These are phyloP conservation scores for Pterocles burchelli DNA, from an alignment of 2,113 vertebrate species.

Conservation along the genomic window DNA sequence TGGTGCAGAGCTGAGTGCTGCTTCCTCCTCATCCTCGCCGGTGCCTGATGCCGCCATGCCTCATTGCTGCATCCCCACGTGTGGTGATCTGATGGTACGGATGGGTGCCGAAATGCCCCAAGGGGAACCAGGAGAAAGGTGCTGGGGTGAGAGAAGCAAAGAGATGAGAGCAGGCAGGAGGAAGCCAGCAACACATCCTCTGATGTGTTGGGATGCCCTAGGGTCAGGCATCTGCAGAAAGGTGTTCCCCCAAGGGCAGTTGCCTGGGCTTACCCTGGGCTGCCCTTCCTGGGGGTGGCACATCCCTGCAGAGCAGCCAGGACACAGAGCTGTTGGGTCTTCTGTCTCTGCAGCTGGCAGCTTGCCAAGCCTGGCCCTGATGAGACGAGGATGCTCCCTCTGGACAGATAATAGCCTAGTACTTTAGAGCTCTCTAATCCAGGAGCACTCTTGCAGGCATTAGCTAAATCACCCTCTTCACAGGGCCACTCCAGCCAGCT, in stretches of 20 bases:
- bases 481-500: not conserved
- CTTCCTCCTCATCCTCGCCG: not conserved
- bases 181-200: not conserved
- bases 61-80: fast-evolving
- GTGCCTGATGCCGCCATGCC: not conserved
- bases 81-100: fast-evolving
- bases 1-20: too few relatives aligned
- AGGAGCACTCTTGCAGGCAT: slow-evolving; percentile 21
- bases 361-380: not conserved
- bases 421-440: slow-evolving; percentile 43
- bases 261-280: not conserved
- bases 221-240: not conserved
- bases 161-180: not conserved
- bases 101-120: not conserved
- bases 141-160: not conserved
- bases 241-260: not conserved
- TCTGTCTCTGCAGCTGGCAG: not conserved
- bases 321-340: fast-evolving
- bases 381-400: slow-evolving; percentile 8
- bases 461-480: slow-evolving; percentile 23
- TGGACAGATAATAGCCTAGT: not conserved
- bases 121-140: not conserved
- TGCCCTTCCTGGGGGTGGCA: not conserved
- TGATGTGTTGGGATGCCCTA: not conserved
- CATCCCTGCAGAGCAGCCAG: not conserved